These are phyloP conservation scores for Drosophila fuyamai DNA, from an alignment of 1,140 invertebrate genomes.

Conservation along the genomic window DNA sequence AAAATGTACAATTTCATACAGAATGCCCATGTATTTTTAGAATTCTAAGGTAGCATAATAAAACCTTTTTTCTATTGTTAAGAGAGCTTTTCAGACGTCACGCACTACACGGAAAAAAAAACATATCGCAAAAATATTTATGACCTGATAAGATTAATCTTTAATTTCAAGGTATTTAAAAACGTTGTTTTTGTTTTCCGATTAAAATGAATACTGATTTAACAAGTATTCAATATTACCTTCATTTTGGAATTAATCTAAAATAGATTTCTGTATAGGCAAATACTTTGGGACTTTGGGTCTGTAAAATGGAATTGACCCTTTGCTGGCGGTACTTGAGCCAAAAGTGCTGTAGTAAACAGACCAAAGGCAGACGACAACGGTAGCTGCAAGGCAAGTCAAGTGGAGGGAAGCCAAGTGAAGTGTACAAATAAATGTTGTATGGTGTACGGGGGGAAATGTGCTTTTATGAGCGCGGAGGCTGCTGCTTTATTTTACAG, in stretches of 20 bases:
- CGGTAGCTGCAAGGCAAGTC: constrained; percentile 11
- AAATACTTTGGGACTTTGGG: background rate
- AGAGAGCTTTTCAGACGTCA: constrained; percentile 27
- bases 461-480: constrained; percentile 1
- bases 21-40: constrained; percentile 12
- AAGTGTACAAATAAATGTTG: constrained; percentile 33
- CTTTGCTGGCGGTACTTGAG: constrained; percentile 39
- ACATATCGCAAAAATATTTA: too few species aligned
- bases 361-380: constrained; percentile 44
- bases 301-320: constrained; percentile 25
- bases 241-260: background rate
- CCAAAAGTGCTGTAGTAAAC: constrained; percentile 42
- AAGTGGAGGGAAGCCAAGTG: constrained; percentile 28
- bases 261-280: background rate
- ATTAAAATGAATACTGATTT: too few species aligned
- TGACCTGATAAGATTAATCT: too few species aligned
- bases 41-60: constrained; percentile 9
- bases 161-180: too few species aligned
- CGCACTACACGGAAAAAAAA: constrained; percentile 16
- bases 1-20: background rate
- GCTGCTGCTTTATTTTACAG: constrained; percentile 48
- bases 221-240: too few species aligned
- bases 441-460: background rate
- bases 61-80: constrained; percentile 23
- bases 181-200: too few species aligned